Evolutionary conservation across 2,113 vertebrate species (phyloP), one percentile per base, ranked within the genome.

Genomic region (Pao palembangensis): DNA sequence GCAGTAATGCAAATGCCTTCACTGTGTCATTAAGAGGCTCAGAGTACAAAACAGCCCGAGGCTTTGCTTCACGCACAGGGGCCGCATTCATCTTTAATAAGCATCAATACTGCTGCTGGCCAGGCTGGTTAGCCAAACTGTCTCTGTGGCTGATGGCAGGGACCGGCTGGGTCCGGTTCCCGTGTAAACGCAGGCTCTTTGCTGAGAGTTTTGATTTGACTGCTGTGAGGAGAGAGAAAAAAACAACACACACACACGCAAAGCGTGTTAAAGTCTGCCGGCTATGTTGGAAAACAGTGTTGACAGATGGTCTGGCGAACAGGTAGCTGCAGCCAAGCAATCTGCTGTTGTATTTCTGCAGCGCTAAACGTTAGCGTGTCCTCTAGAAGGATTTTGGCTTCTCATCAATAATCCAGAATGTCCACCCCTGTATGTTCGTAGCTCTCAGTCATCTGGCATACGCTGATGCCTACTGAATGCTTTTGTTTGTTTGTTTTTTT

Each of bases 61-160:
- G 79, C 80, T 67, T 48, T 19, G 80, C 82, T 76, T 46, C 1
- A n/a, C 55, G 67, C 61, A 25, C 55, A 58, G 3, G 62, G 62
- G 8, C 34, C 34, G 34, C 64, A 76, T 75, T 49, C 47, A 73
- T 82, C 58, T 81, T 82, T 80, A 23, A 84, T 80, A 55, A 47
- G 64, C n/a, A 21, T 49, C 60, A 53, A 60, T 43, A 21, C 31
- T 5, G 67, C 61, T 57, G 52, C 65, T 44, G 60, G 66, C 57
- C 61, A 71, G 58, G 61, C 53, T 63, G 61, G 42, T 59, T 55
- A 11, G 58, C 34, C 61, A 70, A 50, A 67, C 41, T 47, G 69
- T 64, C 67, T 69, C 48, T 4, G 8, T 23, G 21, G 21, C 21
- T 23, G 21, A 23, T 23, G 21, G 21, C 21, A 23, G 21, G 21